Percentiles rank a stretch among this genome's conserved stretches.
phyloP scores from a whole-genome alignment of 1,140 invertebrate species.

The Phortica variegata region DNA sequence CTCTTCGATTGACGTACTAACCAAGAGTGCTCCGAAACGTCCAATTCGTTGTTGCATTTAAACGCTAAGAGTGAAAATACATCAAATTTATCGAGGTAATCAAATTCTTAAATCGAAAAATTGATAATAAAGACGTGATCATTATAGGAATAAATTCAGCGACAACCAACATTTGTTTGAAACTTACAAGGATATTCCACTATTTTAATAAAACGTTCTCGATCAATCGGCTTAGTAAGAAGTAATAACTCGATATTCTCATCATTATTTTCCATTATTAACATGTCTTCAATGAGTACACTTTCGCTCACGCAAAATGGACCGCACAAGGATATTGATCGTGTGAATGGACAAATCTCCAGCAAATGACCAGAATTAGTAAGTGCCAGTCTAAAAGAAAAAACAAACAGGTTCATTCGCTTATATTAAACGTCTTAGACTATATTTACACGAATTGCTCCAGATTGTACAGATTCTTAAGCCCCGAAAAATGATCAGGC shows the following conservation, averaged over 20 bases:
- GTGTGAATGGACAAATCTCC: constrained; percentile 47
- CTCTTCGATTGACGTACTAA: constrained; percentile 46
- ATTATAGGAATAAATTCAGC: too few relatives aligned
- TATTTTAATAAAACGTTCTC: constrained; percentile 36
- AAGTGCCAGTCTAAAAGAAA: constrained; percentile 29
- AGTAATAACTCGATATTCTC: constrained; percentile 43
- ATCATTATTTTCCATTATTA: constrained; percentile 43
- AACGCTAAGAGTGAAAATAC: constrained; percentile 24
- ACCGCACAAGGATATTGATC: constrained; percentile 11
- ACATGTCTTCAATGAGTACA: constrained; percentile 41
- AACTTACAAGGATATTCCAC: constrained; percentile 49
- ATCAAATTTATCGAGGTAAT: neutral
- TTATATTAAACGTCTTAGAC: neutral
- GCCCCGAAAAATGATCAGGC: constrained; percentile 21
- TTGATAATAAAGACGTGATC: neutral
- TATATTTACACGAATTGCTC: constrained; percentile 40
- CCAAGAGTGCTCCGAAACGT: constrained; percentile 40
- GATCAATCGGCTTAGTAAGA: constrained; percentile 28
- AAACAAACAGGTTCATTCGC: neutral
- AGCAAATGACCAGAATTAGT: constrained; percentile 40
- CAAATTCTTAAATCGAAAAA: neutral
- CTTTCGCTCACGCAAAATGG: constrained; percentile 1
- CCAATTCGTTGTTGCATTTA: constrained; percentile 46
- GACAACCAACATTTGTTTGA: neutral
- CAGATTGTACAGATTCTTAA: constrained; percentile 42